Percentiles rank a stretch among this genome's conserved stretches.
phyloP scores from a whole-genome alignment of 2,113 vertebrate genomes.

The Tringa solitaria region DNA sequence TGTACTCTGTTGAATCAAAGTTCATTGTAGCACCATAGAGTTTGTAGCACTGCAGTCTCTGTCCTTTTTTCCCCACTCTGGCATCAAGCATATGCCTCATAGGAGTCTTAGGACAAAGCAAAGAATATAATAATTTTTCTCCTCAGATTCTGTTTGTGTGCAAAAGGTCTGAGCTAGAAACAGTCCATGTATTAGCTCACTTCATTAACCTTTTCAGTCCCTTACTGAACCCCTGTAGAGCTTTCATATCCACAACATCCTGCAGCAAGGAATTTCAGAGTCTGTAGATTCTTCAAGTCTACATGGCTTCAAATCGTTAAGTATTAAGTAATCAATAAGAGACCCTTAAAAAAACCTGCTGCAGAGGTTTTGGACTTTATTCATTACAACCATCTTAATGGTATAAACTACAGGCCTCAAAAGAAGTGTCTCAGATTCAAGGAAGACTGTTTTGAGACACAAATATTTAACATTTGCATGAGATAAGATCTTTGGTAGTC shows the following conservation, averaged over 20 bases:
- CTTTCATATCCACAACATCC: not conserved
- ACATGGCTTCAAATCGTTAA: not conserved
- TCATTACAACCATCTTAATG: not conserved
- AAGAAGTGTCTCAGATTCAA: not conserved
- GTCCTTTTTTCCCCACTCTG: too few relatives aligned
- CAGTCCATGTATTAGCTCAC: accelerated
- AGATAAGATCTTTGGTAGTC: not conserved
- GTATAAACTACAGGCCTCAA: not conserved
- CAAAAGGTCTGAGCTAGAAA: not conserved
- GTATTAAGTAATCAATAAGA: not conserved
- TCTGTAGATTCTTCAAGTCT: not conserved
- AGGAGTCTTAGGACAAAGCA: not conserved
- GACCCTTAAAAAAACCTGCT: not conserved
- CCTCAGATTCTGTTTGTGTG: not conserved
- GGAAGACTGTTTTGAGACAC: not conserved
- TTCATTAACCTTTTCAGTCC: not conserved
- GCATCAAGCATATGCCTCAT: not conserved
- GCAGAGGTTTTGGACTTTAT: not conserved
- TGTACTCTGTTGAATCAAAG: not conserved
- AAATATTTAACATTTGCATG: not conserved
- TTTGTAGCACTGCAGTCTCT: not conserved
- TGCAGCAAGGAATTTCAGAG: not conserved
- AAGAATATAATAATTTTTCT: not conserved
- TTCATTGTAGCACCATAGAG: not conserved
- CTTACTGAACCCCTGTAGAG: not conserved